Conservation (phyloP, 2,113 vertebrate species). For the Lagopus leucura region DNA sequence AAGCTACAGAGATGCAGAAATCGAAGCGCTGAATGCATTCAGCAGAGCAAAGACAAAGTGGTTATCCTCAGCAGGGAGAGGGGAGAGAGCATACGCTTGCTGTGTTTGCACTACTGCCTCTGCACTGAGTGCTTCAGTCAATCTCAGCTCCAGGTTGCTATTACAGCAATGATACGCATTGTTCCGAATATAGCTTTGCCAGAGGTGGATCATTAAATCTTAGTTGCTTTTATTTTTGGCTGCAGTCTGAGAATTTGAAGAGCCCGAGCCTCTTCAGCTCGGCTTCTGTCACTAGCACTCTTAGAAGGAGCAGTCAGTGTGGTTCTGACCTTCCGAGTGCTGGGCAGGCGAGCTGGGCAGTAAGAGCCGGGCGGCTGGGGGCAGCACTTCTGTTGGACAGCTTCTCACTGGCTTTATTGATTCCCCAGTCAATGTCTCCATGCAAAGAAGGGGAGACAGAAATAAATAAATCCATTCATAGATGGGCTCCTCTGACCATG, state of each 20-base stretch:
- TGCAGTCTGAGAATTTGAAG: neutral
- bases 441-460: neutral
- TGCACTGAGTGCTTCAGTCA: fast-evolving
- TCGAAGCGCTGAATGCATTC: neutral
- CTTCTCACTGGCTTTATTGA: neutral
- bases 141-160: neutral
- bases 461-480: neutral
- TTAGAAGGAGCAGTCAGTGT: neutral
- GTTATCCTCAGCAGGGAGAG: neutral
- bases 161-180: neutral
- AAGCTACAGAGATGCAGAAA: neutral
- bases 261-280: neutral
- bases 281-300: neutral
- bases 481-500: neutral
- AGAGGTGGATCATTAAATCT: neutral
- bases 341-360: neutral
- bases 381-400: neutral
- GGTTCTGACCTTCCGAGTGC: neutral
- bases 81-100: neutral
- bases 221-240: neutral
- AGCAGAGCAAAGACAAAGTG: neutral
- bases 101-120: neutral
- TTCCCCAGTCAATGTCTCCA: neutral
- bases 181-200: neutral
- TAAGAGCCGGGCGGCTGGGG: neutral